phyloP scores from a whole-genome alignment of 2,888 invertebrate species.

The Philhelius pedissequus region DNA sequence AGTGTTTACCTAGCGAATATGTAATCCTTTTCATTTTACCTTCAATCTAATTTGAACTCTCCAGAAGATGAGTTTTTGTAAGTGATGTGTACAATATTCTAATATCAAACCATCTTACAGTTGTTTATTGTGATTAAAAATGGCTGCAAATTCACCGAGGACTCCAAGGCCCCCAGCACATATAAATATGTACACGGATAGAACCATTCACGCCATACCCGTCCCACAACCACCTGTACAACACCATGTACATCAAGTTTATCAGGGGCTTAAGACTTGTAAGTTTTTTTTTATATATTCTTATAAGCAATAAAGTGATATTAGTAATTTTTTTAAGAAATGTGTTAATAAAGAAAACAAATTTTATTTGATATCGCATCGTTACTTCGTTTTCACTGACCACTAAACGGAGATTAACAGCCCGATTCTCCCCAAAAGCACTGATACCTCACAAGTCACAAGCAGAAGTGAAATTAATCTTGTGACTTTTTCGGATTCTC shows the following conservation, averaged over 20 bases:
- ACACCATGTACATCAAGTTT: conserved; percentile 46
- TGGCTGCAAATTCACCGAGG: conserved; percentile 33
- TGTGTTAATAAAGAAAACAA: too few relatives aligned
- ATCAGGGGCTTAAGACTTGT: conserved; percentile 61
- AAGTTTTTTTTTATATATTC: conserved; percentile 12
- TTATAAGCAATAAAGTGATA: too few relatives aligned
- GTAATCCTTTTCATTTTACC: too few relatives aligned
- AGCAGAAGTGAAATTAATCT: too few relatives aligned
- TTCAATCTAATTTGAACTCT: background rate
- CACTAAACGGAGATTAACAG: too few relatives aligned
- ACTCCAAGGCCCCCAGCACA: conserved; percentile 12
- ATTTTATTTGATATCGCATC: too few relatives aligned
- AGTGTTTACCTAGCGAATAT: too few relatives aligned
- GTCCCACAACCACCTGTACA: conserved; percentile 20
- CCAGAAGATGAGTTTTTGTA: background rate
- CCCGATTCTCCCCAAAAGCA: too few relatives aligned
- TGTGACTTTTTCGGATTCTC: too few relatives aligned
- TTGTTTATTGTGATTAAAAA: background rate
- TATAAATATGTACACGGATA: conserved; percentile 52
- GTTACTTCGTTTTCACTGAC: too few relatives aligned
- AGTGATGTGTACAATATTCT: background rate
- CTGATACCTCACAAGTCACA: too few relatives aligned
- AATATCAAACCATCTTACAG: background rate
- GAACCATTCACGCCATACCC: conserved; percentile 30
- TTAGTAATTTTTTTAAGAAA: too few relatives aligned